These are phyloP conservation scores for Aldabrachelys gigantea DNA, from an alignment of 2,113 vertebrate species.

Conservation along the genomic window DNA sequence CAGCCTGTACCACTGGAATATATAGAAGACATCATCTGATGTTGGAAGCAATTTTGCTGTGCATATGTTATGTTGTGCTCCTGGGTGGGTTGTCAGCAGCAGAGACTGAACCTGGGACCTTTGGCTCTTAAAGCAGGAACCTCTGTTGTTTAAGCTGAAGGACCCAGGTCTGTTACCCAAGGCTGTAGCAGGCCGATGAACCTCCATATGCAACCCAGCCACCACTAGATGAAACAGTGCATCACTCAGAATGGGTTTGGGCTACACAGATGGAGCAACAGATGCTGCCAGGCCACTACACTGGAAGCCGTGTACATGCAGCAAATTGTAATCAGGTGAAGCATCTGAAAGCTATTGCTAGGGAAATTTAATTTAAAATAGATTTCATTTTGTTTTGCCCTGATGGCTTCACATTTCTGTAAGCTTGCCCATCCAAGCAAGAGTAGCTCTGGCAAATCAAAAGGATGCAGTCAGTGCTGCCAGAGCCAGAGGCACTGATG, in stretches of 20 bases:
- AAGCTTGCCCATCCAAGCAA: background rate
- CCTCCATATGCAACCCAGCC: background rate
- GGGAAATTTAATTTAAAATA: background rate
- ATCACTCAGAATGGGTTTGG: background rate
- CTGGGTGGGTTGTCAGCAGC: background rate
- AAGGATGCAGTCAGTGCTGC: background rate
- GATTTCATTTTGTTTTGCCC: background rate
- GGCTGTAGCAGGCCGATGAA: background rate
- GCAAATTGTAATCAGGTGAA: fast-evolving
- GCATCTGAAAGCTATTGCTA: background rate
- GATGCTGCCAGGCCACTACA: background rate
- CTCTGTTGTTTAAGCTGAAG: fast-evolving
- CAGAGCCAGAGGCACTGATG: background rate
- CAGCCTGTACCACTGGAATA: fast-evolving
- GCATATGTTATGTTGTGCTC: background rate
- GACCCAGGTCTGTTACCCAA: background rate
- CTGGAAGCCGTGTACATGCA: background rate
- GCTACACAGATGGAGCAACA: background rate
- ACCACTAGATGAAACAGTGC: background rate
- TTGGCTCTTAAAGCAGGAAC: fast-evolving
- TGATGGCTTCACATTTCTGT: background rate
- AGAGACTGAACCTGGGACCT: fast-evolving
- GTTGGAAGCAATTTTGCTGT: too few relatives aligned
- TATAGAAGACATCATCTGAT: background rate
- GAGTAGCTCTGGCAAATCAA: background rate